Percentiles rank a stretch among this genome's conserved stretches.
Evolutionary conservation across 2,113 vertebrate species (phyloP).

Genomic region (Xenopus borealis): DNA sequence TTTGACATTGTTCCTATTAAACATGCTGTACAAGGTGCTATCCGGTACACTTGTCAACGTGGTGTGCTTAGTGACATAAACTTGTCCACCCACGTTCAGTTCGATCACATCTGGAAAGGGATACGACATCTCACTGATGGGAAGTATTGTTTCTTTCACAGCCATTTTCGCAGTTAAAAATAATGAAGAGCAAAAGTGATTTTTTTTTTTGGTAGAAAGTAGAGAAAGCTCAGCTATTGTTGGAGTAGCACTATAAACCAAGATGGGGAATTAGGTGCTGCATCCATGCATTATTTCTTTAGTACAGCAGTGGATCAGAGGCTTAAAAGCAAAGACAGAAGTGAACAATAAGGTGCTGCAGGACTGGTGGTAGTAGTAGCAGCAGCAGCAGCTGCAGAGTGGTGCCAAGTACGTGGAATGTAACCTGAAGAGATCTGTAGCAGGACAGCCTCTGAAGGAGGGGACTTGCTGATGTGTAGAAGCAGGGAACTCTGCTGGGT

Average conservation of each 20-base stretch:
- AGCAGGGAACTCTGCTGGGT: not conserved
- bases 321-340: not conserved
- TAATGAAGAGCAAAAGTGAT: conserved; percentile 21
- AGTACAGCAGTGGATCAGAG: not conserved
- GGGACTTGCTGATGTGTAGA: not conserved
- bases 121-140: conserved; percentile 81
- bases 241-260: conserved; percentile 15
- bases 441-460: not conserved
- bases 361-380: conserved; percentile 12
- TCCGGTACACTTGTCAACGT: conserved; percentile 83
- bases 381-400: conserved; percentile 35
- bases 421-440: too few species aligned
- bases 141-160: conserved; percentile 81
- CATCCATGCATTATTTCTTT: not conserved
- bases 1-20: conserved; percentile 65
- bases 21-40: conserved; percentile 78
- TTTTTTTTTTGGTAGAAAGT: conserved; percentile 47
- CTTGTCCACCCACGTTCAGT: conserved; percentile 85
- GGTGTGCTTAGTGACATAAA: conserved; percentile 83
- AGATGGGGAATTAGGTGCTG: conserved; percentile 27
- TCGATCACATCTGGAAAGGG: conserved; percentile 84
- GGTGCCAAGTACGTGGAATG: not conserved
- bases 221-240: conserved; percentile 36
- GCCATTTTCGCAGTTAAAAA: conserved; percentile 66
- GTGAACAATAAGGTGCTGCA: conserved; percentile 38